A percentile compares a stretch with the other conserved stretches of the same genome.
These are phyloP conservation scores for Megalopta genalis DNA, from an alignment of 1,140 invertebrate genomes.

Conservation along the genomic window DNA sequence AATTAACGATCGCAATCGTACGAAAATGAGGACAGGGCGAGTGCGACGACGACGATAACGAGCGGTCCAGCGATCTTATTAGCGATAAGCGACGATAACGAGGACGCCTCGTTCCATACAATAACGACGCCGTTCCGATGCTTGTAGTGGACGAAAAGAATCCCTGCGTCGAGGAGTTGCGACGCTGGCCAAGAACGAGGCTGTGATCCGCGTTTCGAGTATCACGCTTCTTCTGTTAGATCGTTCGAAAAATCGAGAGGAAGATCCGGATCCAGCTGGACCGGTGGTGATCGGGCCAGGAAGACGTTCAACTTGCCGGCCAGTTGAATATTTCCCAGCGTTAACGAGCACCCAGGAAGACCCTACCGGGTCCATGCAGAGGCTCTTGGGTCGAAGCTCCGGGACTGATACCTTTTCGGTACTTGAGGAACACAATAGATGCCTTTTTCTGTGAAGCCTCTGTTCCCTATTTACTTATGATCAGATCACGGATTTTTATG, in stretches of 20 bases:
- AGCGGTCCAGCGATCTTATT: conserved; percentile 78
- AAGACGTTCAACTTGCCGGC: no score
- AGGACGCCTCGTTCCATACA: conserved; percentile 74
- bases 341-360: no score
- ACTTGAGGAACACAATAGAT: no score
- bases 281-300: no score
- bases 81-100: conserved; percentile 78
- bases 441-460: no score
- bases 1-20: conserved; percentile 79
- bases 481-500: no score
- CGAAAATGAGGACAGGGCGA: conserved; percentile 76
- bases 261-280: no score
- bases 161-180: conserved; percentile 8
- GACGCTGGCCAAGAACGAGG: conserved; percentile 6
- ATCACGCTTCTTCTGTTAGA: conserved; percentile 16
- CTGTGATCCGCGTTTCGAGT: neutral
- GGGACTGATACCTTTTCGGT: no score
- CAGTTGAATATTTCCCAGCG: no score
- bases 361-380: no score
- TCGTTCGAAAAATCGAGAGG: neutral
- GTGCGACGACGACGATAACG: conserved; percentile 77
- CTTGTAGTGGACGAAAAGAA: conserved; percentile 50
- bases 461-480: no score
- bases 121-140: conserved; percentile 69
- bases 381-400: no score